Base-by-base conservation (phyloP, 2,113 vertebrate genomes). In the Labeo catla region DNA sequence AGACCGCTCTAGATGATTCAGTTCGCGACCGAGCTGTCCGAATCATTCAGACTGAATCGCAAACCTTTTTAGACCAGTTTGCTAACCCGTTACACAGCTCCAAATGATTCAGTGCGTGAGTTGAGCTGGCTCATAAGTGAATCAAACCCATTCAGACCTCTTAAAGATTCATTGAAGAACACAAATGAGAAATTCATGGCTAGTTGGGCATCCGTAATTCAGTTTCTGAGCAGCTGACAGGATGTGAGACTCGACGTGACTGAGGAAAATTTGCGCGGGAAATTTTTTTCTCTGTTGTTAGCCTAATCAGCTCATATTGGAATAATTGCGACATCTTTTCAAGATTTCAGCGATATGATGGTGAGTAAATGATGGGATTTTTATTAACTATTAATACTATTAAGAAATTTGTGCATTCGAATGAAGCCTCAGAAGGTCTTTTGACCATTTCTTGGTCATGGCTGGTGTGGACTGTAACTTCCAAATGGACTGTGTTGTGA, bases 361-460 rank as follows among this genome's bases (percentile, higher is more conserved):
- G n/a, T 49, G 45, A 74, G 43, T 76, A 49, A 72, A 13, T 74
- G 0, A 23, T 49, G 72, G 8, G 36, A 21, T 72, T 74, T 47
- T 45, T 1, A 13, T 47, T 1, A 72, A 10, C 36, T 39, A 39
- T 39, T 21, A 45, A 70, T 3, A 15, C 2, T 19, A 36, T 19
- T 72, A 57, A 9, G 45, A 50, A 78, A 59, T 78, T 57, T 78
- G 16, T n/a, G 34, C 21, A 11, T 80, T 43, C 23, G 77, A 81
- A 81, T 50, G 16, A 81, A 65, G 28, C 12, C n/a, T 52, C 74
- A 50, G 1, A 4, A 77, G 28, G 74, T 77, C 6, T 68, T n/a
- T 28, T 10, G 15, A 34, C n/a, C 4, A 21, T 1, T 50, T 66
- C 19, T 70, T 21, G n/a, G 12, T 21, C n/a, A n/a, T 61, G 57